Evolutionary conservation across 1,140 invertebrate genomes (phyloP).

Genomic region (Himalopsyche phryganea): DNA sequence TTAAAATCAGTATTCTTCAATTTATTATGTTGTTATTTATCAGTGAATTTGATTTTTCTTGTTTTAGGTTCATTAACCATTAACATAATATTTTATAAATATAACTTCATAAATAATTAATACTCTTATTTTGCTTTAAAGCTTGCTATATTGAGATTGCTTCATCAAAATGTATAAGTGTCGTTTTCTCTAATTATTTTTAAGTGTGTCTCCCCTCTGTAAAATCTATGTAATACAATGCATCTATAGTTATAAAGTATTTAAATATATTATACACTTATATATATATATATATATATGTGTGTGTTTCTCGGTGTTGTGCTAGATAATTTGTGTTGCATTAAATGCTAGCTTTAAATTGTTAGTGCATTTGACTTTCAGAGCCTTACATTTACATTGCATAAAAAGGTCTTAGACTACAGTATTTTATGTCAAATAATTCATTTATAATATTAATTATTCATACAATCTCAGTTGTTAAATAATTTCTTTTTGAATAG

Average conservation of each 20-base stretch:
- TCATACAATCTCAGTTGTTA: too few species aligned
- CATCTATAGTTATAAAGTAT: neutral
- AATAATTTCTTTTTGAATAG: too few species aligned
- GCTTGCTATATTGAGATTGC: slow-evolving; percentile 20
- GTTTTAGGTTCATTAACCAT: too few species aligned
- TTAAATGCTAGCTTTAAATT: neutral
- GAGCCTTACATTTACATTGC: too few species aligned
- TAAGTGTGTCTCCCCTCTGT: neutral
- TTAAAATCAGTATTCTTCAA: too few species aligned
- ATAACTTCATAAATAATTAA: neutral
- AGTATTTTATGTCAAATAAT: too few species aligned
- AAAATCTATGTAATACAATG: neutral
- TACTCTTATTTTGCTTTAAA: slow-evolving; percentile 10
- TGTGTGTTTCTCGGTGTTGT: slow-evolving; percentile 15
- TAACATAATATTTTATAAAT: too few species aligned
- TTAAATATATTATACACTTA: slow-evolving; percentile 6
- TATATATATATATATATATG: slow-evolving; percentile 2
- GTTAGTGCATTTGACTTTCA: slow-evolving; percentile 6
- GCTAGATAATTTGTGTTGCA: slow-evolving; percentile 6
- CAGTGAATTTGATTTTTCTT: too few species aligned
- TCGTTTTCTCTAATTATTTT: slow-evolving; percentile 35
- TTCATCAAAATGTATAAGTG: slow-evolving; percentile 32
- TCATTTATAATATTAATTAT: too few species aligned
- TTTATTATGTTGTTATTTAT: too few species aligned
- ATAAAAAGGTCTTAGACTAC: slow-evolving; percentile 19